Percentiles rank a stretch among this genome's conserved stretches.
Conservation (phyloP, 2,888 invertebrate genomes). For the Lasioglossum morio region DNA sequence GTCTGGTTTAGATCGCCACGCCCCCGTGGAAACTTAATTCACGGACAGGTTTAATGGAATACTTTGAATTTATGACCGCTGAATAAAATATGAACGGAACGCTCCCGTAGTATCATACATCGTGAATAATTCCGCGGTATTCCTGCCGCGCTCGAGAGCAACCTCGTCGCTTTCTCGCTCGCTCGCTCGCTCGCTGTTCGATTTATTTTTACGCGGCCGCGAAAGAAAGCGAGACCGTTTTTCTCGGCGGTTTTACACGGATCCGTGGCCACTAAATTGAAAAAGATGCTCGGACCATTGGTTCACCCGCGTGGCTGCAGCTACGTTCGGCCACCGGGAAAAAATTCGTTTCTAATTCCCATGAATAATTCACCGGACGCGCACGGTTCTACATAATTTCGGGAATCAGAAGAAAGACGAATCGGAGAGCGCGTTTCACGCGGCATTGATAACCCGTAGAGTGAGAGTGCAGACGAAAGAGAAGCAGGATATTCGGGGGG, state of each 20-base stretch:
- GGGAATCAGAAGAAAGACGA: background rate
- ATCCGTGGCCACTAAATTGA: background rate
- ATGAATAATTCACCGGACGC: conserved; percentile 7
- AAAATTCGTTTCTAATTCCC: conserved; percentile 6
- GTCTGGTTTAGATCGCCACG: conserved; percentile 24
- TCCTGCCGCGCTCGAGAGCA: background rate
- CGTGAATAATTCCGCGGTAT: conserved; percentile 59
- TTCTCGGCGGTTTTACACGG: background rate
- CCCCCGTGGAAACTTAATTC: conserved; percentile 25
- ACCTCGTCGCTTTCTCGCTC: conserved; percentile 4
- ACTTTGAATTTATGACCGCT: conserved; percentile 60
- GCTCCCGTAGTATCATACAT: conserved; percentile 43
- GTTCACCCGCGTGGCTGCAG: background rate
- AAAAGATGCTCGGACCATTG: background rate
- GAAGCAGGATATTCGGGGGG: background rate
- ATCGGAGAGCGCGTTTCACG: background rate
- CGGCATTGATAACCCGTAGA: background rate
- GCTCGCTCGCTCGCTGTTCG: background rate
- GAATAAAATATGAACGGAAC: conserved; percentile 68
- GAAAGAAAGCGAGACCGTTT: background rate
- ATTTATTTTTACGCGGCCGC: background rate
- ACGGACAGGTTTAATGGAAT: conserved; percentile 57
- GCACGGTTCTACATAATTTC: background rate
- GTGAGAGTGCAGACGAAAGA: background rate
- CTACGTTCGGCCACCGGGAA: no score